Percentiles rank a stretch among this genome's conserved stretches.
Conservation (phyloP, 2,113 vertebrate genomes). For the Vulpes ferrilata region DNA sequence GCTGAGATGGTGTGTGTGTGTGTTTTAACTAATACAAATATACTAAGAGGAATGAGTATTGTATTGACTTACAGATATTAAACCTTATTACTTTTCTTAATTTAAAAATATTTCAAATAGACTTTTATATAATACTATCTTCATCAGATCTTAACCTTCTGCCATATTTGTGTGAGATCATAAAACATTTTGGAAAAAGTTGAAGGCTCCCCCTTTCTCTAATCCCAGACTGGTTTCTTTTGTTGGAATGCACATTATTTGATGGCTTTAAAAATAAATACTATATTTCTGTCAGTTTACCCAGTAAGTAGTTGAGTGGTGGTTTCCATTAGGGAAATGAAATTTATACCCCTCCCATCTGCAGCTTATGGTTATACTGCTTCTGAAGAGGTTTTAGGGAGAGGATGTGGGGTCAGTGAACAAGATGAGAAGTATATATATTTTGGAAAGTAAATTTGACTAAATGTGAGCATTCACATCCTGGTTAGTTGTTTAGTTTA, state of each 20-base stretch:
- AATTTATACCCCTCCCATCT: neutral
- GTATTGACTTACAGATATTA: neutral
- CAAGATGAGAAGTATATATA: neutral
- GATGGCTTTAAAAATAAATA: neutral
- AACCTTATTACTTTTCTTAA: neutral
- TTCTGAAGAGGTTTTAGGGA: neutral
- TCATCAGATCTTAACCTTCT: neutral
- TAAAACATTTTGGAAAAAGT: neutral
- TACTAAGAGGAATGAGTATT: neutral
- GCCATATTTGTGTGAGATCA: neutral
- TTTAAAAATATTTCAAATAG: conserved; percentile 19
- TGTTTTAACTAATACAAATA: neutral
- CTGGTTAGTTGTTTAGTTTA: neutral
- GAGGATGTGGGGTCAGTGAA: neutral
- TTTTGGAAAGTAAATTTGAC: neutral
- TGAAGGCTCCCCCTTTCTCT: neutral
- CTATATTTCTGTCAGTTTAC: neutral
- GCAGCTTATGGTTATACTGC: neutral
- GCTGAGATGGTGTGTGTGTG: neutral
- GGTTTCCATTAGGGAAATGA: conserved; percentile 13
- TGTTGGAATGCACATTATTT: neutral
- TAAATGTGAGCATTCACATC: neutral
- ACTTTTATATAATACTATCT: neutral
- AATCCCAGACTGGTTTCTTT: neutral
- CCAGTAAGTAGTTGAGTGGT: neutral